Conservation (phyloP, 2,113 vertebrate genomes). For the Quiscalus mexicanus region DNA sequence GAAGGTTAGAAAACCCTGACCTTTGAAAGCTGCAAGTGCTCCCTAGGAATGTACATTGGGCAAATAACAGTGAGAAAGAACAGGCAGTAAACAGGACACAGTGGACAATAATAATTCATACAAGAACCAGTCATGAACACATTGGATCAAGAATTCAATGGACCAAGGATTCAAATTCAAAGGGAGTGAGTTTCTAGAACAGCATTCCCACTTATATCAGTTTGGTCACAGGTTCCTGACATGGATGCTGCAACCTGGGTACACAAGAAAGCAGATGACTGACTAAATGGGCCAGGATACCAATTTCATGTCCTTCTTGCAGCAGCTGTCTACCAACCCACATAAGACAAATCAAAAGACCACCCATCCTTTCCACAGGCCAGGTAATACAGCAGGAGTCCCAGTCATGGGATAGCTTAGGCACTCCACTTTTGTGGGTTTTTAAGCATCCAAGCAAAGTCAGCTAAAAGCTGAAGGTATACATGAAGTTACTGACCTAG, state of each 20-base stretch:
- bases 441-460: neutral
- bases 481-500: neutral
- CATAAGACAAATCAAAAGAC: neutral
- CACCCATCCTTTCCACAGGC: neutral
- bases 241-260: neutral
- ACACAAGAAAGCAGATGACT: neutral
- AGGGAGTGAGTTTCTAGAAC: neutral
- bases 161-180: neutral
- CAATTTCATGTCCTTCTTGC: neutral
- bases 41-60: neutral
- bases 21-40: neutral
- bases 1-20: neutral
- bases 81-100: neutral
- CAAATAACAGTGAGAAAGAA: neutral
- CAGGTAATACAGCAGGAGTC: neutral
- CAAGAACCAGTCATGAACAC: neutral
- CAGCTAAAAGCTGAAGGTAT: slow-evolving; percentile 16
- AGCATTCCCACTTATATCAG: neutral
- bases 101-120: neutral
- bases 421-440: neutral
- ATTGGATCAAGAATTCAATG: neutral
- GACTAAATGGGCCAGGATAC: neutral
- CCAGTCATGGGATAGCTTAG: neutral
- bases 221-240: neutral
- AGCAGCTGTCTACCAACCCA: neutral